These are phyloP conservation scores for Drosophila anomalipes DNA, from an alignment of 2,888 invertebrate species.

Conservation along the genomic window DNA sequence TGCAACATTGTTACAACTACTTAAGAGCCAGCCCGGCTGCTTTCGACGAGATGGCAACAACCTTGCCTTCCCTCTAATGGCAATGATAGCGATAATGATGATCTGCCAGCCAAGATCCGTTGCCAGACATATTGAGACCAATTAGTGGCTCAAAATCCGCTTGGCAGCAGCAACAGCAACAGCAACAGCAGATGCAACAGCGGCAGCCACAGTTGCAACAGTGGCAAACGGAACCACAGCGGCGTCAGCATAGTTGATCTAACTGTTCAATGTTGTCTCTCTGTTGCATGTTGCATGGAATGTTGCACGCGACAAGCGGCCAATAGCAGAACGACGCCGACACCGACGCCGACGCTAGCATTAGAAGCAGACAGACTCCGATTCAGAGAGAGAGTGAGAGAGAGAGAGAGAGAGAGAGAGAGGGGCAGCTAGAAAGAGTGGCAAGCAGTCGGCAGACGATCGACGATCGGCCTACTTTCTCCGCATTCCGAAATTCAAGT, in stretches of 20 bases:
- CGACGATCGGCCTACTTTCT: constrained; percentile 85
- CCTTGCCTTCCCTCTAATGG: constrained; percentile 54
- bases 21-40: constrained; percentile 44
- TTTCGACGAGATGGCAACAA: constrained; percentile 65
- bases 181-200: constrained; percentile 38
- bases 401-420: not conserved
- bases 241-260: constrained; percentile 42
- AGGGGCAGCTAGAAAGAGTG: not conserved
- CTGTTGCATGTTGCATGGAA: constrained; percentile 58
- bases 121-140: constrained; percentile 78
- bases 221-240: constrained; percentile 82
- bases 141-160: constrained; percentile 83
- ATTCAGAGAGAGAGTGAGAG: not conserved
- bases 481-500: constrained; percentile 83
- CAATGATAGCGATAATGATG: constrained; percentile 33
- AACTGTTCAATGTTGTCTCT: constrained; percentile 70
- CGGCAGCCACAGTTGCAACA: constrained; percentile 69
- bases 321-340: constrained; percentile 37
- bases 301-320: constrained; percentile 73
- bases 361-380: constrained; percentile 20
- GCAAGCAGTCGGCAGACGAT: constrained; percentile 52
- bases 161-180: constrained; percentile 82
- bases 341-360: constrained; percentile 27
- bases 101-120: constrained; percentile 43
- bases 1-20: constrained; percentile 72